These are phyloP conservation scores for Rhysida immarginata DNA, from an alignment of 1,140 invertebrate species.

Conservation along the genomic window DNA sequence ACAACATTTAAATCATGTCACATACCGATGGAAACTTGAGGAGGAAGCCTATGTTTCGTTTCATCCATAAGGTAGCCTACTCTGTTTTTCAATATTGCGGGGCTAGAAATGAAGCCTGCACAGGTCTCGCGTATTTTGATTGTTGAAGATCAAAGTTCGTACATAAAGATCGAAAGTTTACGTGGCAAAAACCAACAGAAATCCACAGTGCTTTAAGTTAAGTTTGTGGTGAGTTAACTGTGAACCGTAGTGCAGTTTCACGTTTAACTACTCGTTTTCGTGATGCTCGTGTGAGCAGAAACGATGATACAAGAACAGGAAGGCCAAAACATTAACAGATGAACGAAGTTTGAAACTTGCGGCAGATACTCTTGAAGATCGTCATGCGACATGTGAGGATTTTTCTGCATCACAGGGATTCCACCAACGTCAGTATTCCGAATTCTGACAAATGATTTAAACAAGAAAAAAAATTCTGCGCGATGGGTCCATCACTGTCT, in stretches of 20 bases:
- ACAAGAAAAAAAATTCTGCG: not conserved
- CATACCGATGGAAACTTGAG: too few relatives aligned
- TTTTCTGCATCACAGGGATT: not conserved
- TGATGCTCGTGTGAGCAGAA: not conserved
- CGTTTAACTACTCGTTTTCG: not conserved
- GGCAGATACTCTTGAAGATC: not conserved
- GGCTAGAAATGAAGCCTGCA: too few relatives aligned
- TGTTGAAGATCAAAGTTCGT: too few relatives aligned
- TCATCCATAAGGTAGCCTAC: too few relatives aligned
- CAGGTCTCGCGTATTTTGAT: too few relatives aligned
- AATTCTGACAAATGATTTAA: not conserved
- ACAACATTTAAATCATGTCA: too few relatives aligned
- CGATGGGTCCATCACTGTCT: not conserved
- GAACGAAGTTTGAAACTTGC: not conserved
- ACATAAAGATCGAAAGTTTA: too few relatives aligned
- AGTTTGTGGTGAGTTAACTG: too few relatives aligned
- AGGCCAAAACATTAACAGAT: not conserved
- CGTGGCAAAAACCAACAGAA: too few relatives aligned
- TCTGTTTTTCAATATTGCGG: too few relatives aligned
- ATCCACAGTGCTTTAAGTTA: too few relatives aligned
- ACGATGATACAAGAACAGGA: not conserved
- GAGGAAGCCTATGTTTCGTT: too few relatives aligned
- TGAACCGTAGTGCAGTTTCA: not conserved
- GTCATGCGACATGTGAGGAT: not conserved
- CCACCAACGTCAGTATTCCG: not conserved